These are phyloP conservation scores for Uria lomvia DNA, from an alignment of 2,113 vertebrate genomes.

Conservation along the genomic window DNA sequence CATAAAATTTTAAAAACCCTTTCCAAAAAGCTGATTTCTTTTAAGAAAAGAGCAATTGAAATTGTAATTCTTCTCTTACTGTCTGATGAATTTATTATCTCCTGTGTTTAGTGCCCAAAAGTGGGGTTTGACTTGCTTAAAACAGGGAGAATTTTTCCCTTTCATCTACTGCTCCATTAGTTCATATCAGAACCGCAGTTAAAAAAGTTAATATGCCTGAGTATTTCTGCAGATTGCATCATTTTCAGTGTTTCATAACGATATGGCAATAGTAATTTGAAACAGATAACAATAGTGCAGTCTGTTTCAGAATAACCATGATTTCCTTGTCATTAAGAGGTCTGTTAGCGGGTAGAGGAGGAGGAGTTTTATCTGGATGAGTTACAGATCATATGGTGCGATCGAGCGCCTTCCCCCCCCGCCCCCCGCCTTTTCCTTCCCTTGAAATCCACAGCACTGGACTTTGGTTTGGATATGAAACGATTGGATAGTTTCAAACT, in stretches of 20 bases:
- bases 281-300: conserved; percentile 55
- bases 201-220: neutral
- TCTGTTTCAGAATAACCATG: conserved; percentile 44
- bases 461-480: conserved; percentile 68
- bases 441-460: conserved; percentile 8
- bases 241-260: conserved; percentile 60
- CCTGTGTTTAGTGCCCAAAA: neutral
- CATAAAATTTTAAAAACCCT: neutral
- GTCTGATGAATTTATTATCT: neutral
- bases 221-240: conserved; percentile 66
- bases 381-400: conserved; percentile 38
- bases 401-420: neutral
- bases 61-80: neutral
- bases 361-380: conserved; percentile 34
- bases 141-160: neutral
- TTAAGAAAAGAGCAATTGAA: neutral
- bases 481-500: conserved; percentile 72
- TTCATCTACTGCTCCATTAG: neutral
- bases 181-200: neutral
- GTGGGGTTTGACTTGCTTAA: neutral
- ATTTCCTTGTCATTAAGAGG: conserved; percentile 48
- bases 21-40: neutral
- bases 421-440: neutral
- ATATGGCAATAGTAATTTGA: conserved; percentile 26
- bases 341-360: conserved; percentile 20